Conservation (phyloP, 2,113 vertebrate genomes). For the Eolophus roseicapilla region DNA sequence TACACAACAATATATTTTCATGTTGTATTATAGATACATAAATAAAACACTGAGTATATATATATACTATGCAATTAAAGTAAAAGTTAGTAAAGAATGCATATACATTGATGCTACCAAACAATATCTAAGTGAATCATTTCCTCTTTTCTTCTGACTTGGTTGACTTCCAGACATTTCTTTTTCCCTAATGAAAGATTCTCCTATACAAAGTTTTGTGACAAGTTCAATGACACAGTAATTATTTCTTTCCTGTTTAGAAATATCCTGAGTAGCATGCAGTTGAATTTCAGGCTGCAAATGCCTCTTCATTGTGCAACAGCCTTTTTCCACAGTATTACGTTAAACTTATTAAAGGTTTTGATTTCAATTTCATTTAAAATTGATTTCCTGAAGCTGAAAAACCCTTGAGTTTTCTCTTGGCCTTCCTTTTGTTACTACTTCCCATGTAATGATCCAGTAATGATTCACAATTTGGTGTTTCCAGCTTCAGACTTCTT, state of each 20-base stretch:
- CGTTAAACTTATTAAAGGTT: background rate
- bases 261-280: background rate
- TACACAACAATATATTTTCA: background rate
- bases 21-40: background rate
- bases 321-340: background rate
- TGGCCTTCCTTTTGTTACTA: background rate
- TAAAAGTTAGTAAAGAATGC: background rate
- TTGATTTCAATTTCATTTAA: background rate
- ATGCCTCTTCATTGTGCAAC: background rate
- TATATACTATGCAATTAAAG: background rate
- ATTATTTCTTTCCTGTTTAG: constrained; percentile 14
- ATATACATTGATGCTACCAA: background rate
- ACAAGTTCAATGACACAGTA: background rate
- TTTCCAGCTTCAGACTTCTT: constrained; percentile 23
- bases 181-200: background rate
- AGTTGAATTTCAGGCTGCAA: background rate
- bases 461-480: constrained; percentile 26
- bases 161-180: background rate
- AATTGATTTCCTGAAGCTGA: constrained; percentile 20
- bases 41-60: background rate
- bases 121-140: background rate
- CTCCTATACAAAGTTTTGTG: background rate
- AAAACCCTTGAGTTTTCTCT: background rate
- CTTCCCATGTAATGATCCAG: background rate
- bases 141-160: background rate